Conservation (phyloP, 2,113 vertebrate genomes). For the Oceanodroma tethys region DNA sequence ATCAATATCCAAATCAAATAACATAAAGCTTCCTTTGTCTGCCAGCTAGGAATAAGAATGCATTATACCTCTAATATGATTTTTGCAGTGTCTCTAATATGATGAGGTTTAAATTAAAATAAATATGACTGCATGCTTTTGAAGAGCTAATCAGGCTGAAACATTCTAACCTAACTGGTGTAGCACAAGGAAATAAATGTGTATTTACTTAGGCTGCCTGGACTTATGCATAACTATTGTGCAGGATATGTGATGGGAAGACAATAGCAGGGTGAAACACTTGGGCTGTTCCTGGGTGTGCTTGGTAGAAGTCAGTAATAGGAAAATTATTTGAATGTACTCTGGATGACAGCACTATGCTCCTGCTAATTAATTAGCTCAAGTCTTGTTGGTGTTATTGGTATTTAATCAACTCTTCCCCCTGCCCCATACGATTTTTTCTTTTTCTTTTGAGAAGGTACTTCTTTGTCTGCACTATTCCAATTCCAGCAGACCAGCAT, state of each 20-base stretch:
- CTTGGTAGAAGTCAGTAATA: background rate
- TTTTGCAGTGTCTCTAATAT: constrained; percentile 25
- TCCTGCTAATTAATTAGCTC: background rate
- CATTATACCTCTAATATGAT: constrained; percentile 22
- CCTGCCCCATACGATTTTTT: background rate
- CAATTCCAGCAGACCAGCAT: background rate
- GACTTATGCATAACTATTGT: background rate
- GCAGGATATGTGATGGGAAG: background rate
- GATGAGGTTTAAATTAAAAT: constrained; percentile 53
- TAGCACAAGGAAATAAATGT: constrained; percentile 1
- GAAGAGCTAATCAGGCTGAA: constrained; percentile 29
- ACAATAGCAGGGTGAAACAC: background rate
- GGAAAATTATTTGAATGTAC: background rate
- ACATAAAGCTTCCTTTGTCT: constrained; percentile 39
- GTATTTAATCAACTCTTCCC: background rate
- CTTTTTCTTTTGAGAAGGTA: background rate
- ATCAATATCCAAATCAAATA: constrained; percentile 61
- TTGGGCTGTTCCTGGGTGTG: background rate
- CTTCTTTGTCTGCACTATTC: background rate
- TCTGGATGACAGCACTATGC: background rate
- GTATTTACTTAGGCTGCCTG: background rate
- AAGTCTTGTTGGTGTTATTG: background rate
- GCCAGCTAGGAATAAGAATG: constrained; percentile 1
- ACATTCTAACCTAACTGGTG: background rate
- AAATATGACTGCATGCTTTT: constrained; percentile 22